These are phyloP conservation scores for Zaprionus bogoriensis DNA, from an alignment of 2,888 invertebrate genomes.

Conservation along the genomic window DNA sequence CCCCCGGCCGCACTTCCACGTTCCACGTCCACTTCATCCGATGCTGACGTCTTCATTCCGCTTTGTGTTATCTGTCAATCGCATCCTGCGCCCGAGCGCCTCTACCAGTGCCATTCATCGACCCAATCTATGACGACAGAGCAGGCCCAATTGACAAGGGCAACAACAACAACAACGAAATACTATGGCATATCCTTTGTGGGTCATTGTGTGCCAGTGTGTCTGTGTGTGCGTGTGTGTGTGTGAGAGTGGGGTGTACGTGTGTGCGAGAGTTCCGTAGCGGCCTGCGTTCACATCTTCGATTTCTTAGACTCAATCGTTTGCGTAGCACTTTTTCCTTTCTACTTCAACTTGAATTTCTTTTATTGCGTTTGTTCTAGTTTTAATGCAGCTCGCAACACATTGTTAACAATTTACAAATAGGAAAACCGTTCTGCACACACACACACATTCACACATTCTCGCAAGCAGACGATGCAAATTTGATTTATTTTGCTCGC, in stretches of 20 bases:
- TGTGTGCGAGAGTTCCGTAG: conserved; percentile 9
- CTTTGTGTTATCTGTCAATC: conserved; percentile 57
- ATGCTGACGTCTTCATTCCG: conserved; percentile 62
- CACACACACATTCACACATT: conserved; percentile 16
- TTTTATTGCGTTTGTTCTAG: neutral
- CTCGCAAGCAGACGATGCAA: conserved; percentile 27
- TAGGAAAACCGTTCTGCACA: conserved; percentile 36
- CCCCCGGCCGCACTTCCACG: conserved; percentile 48
- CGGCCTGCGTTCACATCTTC: conserved; percentile 50
- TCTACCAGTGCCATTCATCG: conserved; percentile 53
- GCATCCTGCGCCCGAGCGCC: conserved; percentile 46
- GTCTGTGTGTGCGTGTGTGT: conserved; percentile 2
- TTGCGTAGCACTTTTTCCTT: conserved; percentile 5
- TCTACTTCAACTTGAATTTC: neutral
- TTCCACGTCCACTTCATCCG: conserved; percentile 51
- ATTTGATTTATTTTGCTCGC: conserved; percentile 58
- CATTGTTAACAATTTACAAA: conserved; percentile 26
- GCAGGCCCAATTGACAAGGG: conserved; percentile 55
- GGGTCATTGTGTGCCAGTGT: conserved; percentile 52
- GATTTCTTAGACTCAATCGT: conserved; percentile 13
- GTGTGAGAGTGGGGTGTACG: conserved; percentile 15
- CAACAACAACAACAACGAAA: conserved; percentile 51
- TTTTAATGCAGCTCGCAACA: conserved; percentile 13
- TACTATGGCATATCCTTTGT: conserved; percentile 57
- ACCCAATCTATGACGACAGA: conserved; percentile 65